These are phyloP conservation scores for Urechis unicinctus DNA, from an alignment of 2,888 invertebrate genomes.

Conservation along the genomic window DNA sequence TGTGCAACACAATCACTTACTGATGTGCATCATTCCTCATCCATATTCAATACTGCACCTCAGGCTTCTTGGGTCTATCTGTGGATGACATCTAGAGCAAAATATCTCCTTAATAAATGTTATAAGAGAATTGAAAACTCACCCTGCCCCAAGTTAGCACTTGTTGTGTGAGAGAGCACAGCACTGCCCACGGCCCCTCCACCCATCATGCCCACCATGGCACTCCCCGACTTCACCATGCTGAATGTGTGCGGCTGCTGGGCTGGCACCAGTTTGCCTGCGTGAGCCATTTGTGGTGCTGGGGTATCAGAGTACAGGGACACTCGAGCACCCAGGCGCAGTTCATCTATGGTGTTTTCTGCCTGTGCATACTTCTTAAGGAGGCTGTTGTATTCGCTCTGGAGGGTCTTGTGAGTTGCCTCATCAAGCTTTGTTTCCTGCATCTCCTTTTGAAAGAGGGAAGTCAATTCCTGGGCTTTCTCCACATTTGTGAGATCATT, in stretches of 20 bases:
- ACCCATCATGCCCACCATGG: too few relatives aligned
- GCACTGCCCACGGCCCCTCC: too few relatives aligned
- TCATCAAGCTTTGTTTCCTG: conserved; percentile 10
- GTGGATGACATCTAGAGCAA: too few relatives aligned
- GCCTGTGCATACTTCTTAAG: conserved; percentile 48
- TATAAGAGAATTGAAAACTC: too few relatives aligned
- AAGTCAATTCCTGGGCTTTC: not conserved
- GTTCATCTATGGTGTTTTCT: conserved; percentile 49
- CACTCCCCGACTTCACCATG: too few relatives aligned
- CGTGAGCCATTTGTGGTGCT: conserved; percentile 21
- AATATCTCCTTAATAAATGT: too few relatives aligned
- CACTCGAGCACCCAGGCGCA: conserved; percentile 44
- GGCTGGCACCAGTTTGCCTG: too few relatives aligned
- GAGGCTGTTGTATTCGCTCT: conserved; percentile 42
- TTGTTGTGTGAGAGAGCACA: too few relatives aligned
- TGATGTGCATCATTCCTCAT: too few relatives aligned
- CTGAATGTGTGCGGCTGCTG: not conserved
- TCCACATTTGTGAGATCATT: conserved; percentile 1
- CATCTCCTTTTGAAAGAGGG: conserved; percentile 4
- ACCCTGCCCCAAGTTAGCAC: too few relatives aligned
- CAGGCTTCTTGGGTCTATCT: not conserved
- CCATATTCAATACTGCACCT: too few relatives aligned
- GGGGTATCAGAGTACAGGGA: conserved; percentile 39
- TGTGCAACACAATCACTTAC: too few relatives aligned
- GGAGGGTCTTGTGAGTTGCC: conserved; percentile 13